These are phyloP conservation scores for Lepilemur ruficaudatus DNA, from an alignment of 2,797 vertebrate genomes.

Conservation along the genomic window DNA sequence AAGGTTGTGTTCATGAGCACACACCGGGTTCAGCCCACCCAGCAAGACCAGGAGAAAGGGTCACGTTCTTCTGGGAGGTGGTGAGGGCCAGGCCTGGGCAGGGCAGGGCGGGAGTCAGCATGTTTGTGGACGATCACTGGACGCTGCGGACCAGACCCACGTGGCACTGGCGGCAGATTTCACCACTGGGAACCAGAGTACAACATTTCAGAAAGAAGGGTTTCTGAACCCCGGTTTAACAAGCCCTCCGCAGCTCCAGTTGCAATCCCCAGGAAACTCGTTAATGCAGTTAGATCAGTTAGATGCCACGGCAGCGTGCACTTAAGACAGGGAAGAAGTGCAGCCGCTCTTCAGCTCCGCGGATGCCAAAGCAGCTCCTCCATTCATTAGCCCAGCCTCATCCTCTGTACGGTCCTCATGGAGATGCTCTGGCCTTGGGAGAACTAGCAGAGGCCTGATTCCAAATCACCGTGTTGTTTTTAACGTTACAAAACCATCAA, in stretches of 20 bases:
- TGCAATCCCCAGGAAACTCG: slow-evolving; percentile 64
- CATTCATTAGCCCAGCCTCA: slow-evolving; percentile 24
- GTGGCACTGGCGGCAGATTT: background rate
- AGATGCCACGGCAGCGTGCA: slow-evolving; percentile 35
- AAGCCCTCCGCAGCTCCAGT: slow-evolving; percentile 52
- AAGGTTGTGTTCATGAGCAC: background rate
- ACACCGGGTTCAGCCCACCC: background rate
- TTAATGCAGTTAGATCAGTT: slow-evolving; percentile 58
- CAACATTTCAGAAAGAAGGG: slow-evolving; percentile 57
- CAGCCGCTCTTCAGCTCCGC: background rate
- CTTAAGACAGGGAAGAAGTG: slow-evolving; percentile 3
- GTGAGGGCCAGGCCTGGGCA: background rate
- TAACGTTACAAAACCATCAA: background rate
- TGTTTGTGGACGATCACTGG: slow-evolving; percentile 8
- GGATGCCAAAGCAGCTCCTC: slow-evolving; percentile 8
- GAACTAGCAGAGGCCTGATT: slow-evolving; percentile 41
- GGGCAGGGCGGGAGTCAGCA: background rate
- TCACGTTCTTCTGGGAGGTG: background rate
- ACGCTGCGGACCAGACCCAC: background rate
- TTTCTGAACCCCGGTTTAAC: slow-evolving; percentile 68
- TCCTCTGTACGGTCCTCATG: background rate
- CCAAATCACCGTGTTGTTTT: slow-evolving; percentile 63
- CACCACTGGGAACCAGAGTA: slow-evolving; percentile 1
- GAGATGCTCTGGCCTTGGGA: slow-evolving; percentile 59
- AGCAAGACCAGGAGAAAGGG: background rate